Evolutionary conservation across 2,888 invertebrate species (phyloP).

Genomic region (Protodeltote pygarga): DNA sequence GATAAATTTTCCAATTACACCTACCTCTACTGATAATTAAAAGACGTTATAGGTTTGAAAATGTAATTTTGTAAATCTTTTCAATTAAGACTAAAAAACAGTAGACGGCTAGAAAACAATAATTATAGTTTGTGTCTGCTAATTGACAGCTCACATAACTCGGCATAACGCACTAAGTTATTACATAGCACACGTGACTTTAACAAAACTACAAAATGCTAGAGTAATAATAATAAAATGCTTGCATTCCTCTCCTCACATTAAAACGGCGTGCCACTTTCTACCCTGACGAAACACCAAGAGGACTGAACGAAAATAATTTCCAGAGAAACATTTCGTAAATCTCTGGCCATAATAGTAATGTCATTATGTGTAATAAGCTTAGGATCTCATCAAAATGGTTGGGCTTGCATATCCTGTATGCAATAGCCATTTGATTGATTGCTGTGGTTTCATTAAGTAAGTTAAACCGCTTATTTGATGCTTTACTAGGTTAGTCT

Average conservation of each 20-base stretch:
- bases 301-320: conserved; percentile 32
- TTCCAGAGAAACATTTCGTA: conserved; percentile 44
- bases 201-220: conserved; percentile 20
- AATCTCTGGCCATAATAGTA: conserved; percentile 26
- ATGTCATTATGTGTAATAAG: conserved; percentile 39
- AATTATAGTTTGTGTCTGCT: no score
- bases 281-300: conserved; percentile 44
- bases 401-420: conserved; percentile 10
- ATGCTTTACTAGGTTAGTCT: no score
- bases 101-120: no score
- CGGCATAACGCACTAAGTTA: no score
- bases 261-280: conserved; percentile 51
- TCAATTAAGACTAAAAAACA: no score
- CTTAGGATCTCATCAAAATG: conserved; percentile 23
- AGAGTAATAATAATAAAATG: conserved; percentile 24
- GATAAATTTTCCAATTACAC: no score
- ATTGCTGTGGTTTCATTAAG: conserved; percentile 18
- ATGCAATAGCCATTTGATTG: conserved; percentile 24
- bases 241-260: conserved; percentile 34
- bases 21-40: no score
- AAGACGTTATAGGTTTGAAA: no score
- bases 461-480: background rate
- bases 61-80: no score
- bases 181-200: background rate
- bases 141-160: no score